Evolutionary conservation across 2,888 invertebrate genomes (phyloP), one percentile per base, ranked within the genome.

Genomic region (Danaus chrysippus): DNA sequence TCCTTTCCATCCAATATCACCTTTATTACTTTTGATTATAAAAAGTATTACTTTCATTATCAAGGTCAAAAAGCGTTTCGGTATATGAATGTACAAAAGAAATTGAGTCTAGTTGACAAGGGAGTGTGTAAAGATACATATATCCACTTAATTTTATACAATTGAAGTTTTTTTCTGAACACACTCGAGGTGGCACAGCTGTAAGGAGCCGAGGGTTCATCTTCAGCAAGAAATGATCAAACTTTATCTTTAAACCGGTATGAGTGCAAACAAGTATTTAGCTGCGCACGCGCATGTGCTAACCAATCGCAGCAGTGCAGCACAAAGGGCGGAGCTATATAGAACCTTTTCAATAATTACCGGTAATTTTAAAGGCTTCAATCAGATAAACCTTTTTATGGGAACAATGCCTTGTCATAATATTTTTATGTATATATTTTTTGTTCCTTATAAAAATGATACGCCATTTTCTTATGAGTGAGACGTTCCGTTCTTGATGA

Each of bases 371-470:
- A 65, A 66, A 65, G 23, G 61, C 65, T 62, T 64, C 59, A 63
- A 69, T 69, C 61, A 60, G 69, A 69, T 70, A 71, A 70, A 62
- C 64, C 65, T 70, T 68, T 70, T 71, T 70, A 64, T 67, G 62
- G 53, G 68, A 70, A 70, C 71, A 70, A 70, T 68, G 70, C 57
- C 63, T 42, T 68, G 71, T 70, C 71, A 70, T 67, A 71, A 71
- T 71, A 71, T 71, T 71, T 66, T 66, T 62, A 59, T 59, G 23
- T 34, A 34, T 34, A 3, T 59, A 58, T 66, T 66, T 65, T 65
- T n/a, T 58, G 49, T 52, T 15, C 13, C 0, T 9, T 10, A 13
- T 13, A 52, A 13, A 59, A 54, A 54, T 59, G 42, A 54, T 52
- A 54, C 53, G 17, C 59, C 53, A 59, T 58, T 58, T 58, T 53